Evolutionary conservation across 1,140 invertebrate genomes (phyloP).

Genomic region (Drosophila punjabiensis): DNA sequence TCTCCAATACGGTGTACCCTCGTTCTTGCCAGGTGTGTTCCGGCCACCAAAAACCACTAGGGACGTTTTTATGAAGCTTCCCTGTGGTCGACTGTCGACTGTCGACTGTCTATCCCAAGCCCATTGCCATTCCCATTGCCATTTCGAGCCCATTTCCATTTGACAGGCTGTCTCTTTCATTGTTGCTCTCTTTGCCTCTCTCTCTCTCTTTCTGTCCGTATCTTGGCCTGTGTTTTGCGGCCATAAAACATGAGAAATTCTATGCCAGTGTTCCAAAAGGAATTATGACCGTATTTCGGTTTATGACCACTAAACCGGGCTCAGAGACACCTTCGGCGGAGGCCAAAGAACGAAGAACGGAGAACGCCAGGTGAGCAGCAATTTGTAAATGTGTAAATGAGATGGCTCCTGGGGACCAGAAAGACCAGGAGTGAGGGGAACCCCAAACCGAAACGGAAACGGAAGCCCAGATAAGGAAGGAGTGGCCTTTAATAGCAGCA

Average conservation of each 20-base stretch:
- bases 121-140: conserved; percentile 19
- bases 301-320: conserved; percentile 77
- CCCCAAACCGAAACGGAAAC: neutral
- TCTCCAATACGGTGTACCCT: neutral
- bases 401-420: conserved; percentile 9
- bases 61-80: conserved; percentile 70
- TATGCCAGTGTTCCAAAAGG: conserved; percentile 55
- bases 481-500: conserved; percentile 28
- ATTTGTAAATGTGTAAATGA: conserved; percentile 73
- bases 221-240: conserved; percentile 39
- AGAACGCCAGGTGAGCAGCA: conserved; percentile 45
- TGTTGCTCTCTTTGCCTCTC: neutral
- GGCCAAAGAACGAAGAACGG: neutral
- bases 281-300: conserved; percentile 79
- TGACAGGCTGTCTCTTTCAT: conserved; percentile 4
- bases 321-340: conserved; percentile 32
- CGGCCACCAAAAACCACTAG: conserved; percentile 55
- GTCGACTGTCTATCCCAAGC: conserved; percentile 19
- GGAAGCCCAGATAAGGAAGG: conserved; percentile 18
- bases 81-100: conserved; percentile 38
- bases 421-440: no score
- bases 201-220: neutral
- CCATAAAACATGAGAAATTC: conserved; percentile 74
- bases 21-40: neutral
- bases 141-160: conserved; percentile 10